A percentile compares a stretch with the other conserved stretches of the same genome.
Evolutionary conservation across 2,797 vertebrate species (phyloP).

Genomic region (Diplodus puntazzo): DNA sequence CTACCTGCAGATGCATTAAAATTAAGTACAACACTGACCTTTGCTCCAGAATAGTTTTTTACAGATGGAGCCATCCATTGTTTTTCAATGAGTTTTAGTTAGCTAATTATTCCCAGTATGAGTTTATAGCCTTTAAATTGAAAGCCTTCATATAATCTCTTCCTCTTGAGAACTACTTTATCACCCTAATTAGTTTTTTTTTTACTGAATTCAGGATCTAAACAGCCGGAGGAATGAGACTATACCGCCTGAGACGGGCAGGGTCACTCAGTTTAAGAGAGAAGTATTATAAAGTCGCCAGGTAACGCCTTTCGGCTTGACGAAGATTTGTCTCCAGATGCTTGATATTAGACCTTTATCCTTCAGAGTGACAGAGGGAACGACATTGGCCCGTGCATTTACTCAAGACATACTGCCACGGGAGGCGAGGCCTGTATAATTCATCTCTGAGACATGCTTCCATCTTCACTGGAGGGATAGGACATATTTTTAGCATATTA

Average conservation of each 20-base stretch:
- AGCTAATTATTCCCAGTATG: constrained; percentile 24
- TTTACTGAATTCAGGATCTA: constrained; percentile 27
- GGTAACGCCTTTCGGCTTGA: constrained; percentile 41
- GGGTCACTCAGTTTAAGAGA: constrained; percentile 52
- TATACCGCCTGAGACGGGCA: constrained; percentile 17
- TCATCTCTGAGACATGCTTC: constrained; percentile 68
- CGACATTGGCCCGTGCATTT: constrained; percentile 63
- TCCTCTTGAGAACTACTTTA: constrained; percentile 32
- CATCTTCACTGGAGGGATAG: constrained; percentile 61
- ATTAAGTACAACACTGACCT: constrained; percentile 34
- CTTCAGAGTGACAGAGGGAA: constrained; percentile 67
- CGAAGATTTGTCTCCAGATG: constrained; percentile 65
- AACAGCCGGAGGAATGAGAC: constrained; percentile 41
- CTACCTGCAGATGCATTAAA: constrained; percentile 49
- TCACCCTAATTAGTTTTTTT: constrained; percentile 15
- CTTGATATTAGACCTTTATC: constrained; percentile 62
- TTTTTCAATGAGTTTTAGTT: constrained; percentile 36
- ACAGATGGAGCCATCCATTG: constrained; percentile 37
- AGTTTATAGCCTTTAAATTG: constrained; percentile 35
- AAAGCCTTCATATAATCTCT: constrained; percentile 37
- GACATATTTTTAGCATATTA: constrained; percentile 78
- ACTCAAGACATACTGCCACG: constrained; percentile 60
- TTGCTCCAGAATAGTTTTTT: constrained; percentile 40
- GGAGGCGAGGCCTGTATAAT: constrained; percentile 54
- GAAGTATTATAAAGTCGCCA: constrained; percentile 57